Conservation (phyloP, 2,113 vertebrate species). For the Urocynchramus pylzowi region DNA sequence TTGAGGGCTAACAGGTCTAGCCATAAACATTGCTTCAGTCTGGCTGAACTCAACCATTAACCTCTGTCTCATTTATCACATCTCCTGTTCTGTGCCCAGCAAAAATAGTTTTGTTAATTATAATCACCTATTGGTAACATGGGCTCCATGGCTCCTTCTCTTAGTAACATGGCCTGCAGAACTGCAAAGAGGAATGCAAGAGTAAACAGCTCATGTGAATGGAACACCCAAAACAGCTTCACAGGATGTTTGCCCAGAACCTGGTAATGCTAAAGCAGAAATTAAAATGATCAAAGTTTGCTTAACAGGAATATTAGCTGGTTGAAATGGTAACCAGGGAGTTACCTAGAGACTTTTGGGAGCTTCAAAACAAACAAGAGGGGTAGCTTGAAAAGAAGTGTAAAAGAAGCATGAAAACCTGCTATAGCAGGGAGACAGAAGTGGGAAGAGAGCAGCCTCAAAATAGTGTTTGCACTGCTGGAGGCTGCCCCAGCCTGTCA, state of each 20-base stretch:
- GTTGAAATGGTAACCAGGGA: neutral
- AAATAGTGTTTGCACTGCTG: neutral
- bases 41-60: neutral
- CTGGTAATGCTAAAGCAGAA: neutral
- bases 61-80: neutral
- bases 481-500: neutral
- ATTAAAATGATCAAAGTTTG: neutral
- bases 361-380: neutral
- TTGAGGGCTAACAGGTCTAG: neutral
- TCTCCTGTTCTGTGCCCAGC: neutral
- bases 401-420: neutral
- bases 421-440: neutral
- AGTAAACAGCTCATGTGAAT: neutral
- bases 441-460: neutral
- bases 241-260: neutral
- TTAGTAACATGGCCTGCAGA: neutral
- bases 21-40: neutral
- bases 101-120: neutral
- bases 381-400: neutral
- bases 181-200: neutral
- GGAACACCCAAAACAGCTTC: neutral
- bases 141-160: fast-evolving
- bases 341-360: neutral
- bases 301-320: neutral
- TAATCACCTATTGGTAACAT: neutral